These are phyloP conservation scores for Eutrigla gurnardus DNA, from an alignment of 2,797 vertebrate species.

Conservation along the genomic window DNA sequence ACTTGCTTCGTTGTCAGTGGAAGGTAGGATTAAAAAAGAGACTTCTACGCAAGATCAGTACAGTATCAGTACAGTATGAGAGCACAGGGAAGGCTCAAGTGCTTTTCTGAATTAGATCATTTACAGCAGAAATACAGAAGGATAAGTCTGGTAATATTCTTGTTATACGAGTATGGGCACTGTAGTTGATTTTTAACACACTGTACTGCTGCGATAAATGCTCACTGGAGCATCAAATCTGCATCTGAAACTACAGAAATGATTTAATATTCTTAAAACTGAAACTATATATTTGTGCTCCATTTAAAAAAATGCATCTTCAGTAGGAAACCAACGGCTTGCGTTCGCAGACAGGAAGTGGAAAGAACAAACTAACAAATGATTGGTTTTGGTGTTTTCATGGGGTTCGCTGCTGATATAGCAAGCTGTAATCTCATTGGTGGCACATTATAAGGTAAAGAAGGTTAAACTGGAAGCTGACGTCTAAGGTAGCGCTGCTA, in stretches of 20 bases:
- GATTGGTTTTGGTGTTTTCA: neutral
- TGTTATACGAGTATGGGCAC: neutral
- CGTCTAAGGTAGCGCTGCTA: neutral
- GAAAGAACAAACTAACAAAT: neutral
- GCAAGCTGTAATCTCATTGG: conserved; percentile 21
- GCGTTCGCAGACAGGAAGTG: neutral
- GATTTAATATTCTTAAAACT: neutral
- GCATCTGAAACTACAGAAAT: neutral
- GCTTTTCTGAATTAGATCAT: too few species aligned
- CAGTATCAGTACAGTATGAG: neutral
- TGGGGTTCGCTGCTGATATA: too few species aligned
- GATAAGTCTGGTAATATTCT: neutral
- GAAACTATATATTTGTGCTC: neutral
- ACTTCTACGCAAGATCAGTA: neutral
- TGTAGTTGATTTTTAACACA: neutral
- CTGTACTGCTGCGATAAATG: neutral
- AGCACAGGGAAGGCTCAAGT: neutral
- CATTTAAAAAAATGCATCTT: neutral
- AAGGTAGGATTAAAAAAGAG: conserved; percentile 75
- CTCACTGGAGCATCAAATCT: neutral
- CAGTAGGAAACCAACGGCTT: neutral
- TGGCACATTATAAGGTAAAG: conserved; percentile 7
- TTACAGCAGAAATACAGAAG: too few species aligned
- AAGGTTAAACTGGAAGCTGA: conserved; percentile 4
- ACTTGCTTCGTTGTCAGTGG: conserved; percentile 89